Percentiles rank a stretch among this genome's conserved stretches.
phyloP scores from a whole-genome alignment of 2,888 invertebrate species.

The Ditylenchus weischeri region DNA sequence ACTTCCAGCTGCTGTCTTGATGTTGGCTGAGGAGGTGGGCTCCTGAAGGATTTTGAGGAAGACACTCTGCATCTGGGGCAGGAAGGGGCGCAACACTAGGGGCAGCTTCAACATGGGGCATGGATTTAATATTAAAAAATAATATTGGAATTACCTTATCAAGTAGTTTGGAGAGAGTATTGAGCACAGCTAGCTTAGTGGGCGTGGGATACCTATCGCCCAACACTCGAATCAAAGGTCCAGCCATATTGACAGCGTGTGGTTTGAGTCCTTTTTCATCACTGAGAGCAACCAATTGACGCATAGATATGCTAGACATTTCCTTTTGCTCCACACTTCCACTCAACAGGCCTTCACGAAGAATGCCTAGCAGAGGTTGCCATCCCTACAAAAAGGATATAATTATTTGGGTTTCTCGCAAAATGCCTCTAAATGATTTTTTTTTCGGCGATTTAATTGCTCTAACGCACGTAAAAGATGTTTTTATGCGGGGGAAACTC shows the following conservation, averaged over 20 bases:
- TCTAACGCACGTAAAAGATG: too few relatives aligned
- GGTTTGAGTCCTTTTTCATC: slow-evolving; percentile 60
- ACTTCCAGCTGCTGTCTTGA: slow-evolving; percentile 49
- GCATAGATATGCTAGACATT: slow-evolving; percentile 84
- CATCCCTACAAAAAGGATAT: slow-evolving; percentile 69
- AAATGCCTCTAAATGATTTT: too few relatives aligned
- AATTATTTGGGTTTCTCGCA: slow-evolving; percentile 10
- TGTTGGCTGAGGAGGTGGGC: slow-evolving; percentile 60
- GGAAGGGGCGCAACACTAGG: slow-evolving; percentile 88
- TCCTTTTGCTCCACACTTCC: slow-evolving; percentile 93
- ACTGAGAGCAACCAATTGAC: slow-evolving; percentile 70
- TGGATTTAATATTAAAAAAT: background rate
- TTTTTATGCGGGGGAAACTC: too few relatives aligned
- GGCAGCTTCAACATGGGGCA: slow-evolving; percentile 70
- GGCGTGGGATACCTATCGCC: slow-evolving; percentile 83
- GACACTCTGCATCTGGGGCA: slow-evolving; percentile 96
- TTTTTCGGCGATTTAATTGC: too few relatives aligned
- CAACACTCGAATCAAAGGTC: slow-evolving; percentile 91
- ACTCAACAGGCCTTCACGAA: slow-evolving; percentile 91
- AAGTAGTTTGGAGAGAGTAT: slow-evolving; percentile 84
- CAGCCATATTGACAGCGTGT: slow-evolving; percentile 93
- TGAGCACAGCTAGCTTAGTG: slow-evolving; percentile 91
- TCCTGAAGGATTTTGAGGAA: slow-evolving; percentile 92
- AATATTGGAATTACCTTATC: slow-evolving; percentile 70
- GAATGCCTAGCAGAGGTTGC: slow-evolving; percentile 85